Conservation (phyloP, 2,113 vertebrate species). For the Thermophis baileyi region DNA sequence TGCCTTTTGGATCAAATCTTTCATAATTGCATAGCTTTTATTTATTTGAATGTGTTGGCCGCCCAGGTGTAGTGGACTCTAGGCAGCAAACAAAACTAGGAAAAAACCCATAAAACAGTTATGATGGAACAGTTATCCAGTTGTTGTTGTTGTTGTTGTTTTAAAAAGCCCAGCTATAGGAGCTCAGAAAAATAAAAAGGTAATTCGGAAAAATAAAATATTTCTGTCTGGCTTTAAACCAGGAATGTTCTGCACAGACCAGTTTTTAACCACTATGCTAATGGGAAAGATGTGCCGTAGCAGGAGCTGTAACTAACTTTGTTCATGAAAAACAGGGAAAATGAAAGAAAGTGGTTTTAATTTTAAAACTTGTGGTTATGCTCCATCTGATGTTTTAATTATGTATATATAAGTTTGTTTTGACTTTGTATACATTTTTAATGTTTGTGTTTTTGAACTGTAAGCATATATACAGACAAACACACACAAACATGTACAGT, state of each 20-base stretch:
- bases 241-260: neutral
- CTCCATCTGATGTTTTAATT: neutral
- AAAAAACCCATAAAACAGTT: neutral
- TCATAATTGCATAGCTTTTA: neutral
- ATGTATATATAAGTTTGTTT: neutral
- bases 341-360: neutral
- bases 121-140: neutral
- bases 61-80: neutral
- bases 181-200: neutral
- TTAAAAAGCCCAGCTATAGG: neutral
- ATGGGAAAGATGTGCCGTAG: neutral
- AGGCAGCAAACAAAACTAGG: neutral
- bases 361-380: neutral
- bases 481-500: neutral
- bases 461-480: neutral
- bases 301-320: neutral
- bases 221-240: neutral
- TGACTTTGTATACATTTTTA: neutral
- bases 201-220: neutral
- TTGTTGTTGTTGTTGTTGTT: neutral
- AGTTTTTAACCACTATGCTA: neutral
- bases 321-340: neutral
- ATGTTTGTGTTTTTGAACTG: neutral
- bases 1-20: neutral
- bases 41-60: neutral